phyloP scores from a whole-genome alignment of 2,113 vertebrate species.

The Urocolius indicus region DNA sequence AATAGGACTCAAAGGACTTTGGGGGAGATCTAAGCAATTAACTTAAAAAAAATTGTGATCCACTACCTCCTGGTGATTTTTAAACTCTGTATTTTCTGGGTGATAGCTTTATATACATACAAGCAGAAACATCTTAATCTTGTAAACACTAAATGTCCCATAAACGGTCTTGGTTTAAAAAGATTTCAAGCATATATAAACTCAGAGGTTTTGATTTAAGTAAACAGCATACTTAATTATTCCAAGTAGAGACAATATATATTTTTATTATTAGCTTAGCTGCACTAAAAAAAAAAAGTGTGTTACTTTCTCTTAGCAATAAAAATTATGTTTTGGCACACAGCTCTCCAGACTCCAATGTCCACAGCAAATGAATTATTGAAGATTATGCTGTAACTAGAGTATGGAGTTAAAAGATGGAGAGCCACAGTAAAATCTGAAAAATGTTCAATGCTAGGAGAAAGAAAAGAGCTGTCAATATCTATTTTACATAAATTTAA shows the following conservation, averaged over 20 bases:
- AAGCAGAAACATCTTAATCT: background rate
- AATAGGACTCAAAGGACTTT: background rate
- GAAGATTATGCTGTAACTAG: background rate
- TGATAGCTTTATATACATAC: background rate
- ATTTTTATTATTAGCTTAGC: background rate
- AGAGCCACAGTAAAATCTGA: background rate
- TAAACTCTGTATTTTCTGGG: background rate
- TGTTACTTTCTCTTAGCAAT: background rate
- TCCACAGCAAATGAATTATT: background rate
- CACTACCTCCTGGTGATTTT: background rate
- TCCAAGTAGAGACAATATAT: background rate
- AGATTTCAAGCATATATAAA: background rate
- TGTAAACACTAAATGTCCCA: background rate
- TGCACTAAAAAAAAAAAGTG: background rate
- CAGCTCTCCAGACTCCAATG: background rate
- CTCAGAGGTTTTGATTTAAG: background rate
- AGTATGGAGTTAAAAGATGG: background rate
- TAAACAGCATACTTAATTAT: background rate
- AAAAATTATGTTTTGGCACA: background rate
- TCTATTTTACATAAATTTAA: background rate
- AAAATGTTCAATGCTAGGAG: background rate
- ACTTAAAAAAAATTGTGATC: background rate
- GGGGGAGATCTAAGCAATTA: background rate
- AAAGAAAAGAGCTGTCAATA: background rate
- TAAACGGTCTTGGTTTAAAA: background rate